phyloP scores from a whole-genome alignment of 2,888 invertebrate species.

The Idaea biselata region DNA sequence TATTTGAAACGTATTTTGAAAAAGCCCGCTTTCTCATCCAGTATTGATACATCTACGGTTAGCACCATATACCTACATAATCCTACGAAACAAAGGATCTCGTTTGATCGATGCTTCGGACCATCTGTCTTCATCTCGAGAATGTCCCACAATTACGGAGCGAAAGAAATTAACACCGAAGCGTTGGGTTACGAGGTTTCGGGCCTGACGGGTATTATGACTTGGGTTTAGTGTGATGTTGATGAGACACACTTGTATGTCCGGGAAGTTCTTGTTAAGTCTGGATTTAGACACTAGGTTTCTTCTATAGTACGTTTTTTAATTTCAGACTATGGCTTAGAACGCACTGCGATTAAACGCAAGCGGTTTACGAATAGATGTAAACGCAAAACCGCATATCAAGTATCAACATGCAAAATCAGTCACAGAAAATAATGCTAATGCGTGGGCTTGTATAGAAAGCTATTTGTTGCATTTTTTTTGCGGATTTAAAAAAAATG shows the following conservation, averaged over 20 bases:
- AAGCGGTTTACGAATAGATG: no score
- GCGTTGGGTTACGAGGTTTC: not conserved
- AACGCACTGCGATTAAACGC: no score
- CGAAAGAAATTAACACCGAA: conserved; percentile 15
- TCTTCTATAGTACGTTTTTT: no score
- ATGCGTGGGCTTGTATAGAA: no score
- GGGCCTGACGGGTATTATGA: not conserved
- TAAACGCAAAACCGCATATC: no score
- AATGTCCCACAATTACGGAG: conserved; percentile 19
- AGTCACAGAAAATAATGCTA: no score
- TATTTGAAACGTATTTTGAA: not conserved
- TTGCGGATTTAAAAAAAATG: no score
- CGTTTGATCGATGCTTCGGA: conserved; percentile 30
- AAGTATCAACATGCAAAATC: no score
- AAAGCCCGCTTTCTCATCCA: not conserved
- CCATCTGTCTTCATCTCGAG: conserved; percentile 33
- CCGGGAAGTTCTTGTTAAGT: no score
- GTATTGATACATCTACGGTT: not conserved
- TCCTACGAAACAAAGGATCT: conserved; percentile 20
- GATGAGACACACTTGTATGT: not conserved
- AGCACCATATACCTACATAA: not conserved
- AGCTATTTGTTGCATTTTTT: no score
- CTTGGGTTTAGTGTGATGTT: not conserved
- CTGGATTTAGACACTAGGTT: no score
- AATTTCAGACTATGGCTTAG: no score